Base-by-base conservation (phyloP, 2,888 invertebrate genomes). In the Diadromus collaris region DNA sequence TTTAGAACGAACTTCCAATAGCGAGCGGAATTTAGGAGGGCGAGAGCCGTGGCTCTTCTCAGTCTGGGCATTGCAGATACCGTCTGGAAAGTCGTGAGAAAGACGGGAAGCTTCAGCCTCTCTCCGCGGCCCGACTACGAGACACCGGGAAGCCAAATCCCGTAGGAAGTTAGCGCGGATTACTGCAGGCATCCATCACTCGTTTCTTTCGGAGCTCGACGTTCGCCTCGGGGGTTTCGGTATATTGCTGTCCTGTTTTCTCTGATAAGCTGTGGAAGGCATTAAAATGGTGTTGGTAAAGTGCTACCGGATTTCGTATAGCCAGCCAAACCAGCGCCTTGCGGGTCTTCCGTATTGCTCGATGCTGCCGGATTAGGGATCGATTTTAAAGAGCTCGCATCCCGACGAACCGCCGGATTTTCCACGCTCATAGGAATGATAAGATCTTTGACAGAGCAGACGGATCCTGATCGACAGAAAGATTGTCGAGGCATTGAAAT, bases 101-200 rank as follows among this genome's bases (percentile, higher is more conserved):
- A 67, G 54, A 63, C 38, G 63, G 41, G 51, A 73, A 24, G 51
- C 21, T 65, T 70, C 71, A 65, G 70, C 46, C 54, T 67, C 61
- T 63, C 51, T 32, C 38, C 63, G 73, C 58, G 60, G 21, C 16
- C 61, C 46, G 79, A 67, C 67, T 73, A 58, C 75, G 70, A 80
- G 71, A 78, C 80, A 60, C 74, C 80, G 83, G 84, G 82, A 83
- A 82, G 85, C 84, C 85, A 88, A 90, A 90, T 89, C 90, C 88
- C 87, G 84, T 78, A 88, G 89, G 88, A 90, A 90, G 90, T 89
- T 89, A 88, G 88, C 88, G 80, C 82, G 89, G 90, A 90, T 90
- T 90, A 90, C 88, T 86, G 80, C 85, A 85, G 87, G 88, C 90
- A 90, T 90, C 89, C 89, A 90, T 90, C 90, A 90, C 87, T 80